A percentile compares a stretch with the other conserved stretches of the same genome.
Conservation (phyloP, 2,888 invertebrate genomes). For the Troides aeacus region DNA sequence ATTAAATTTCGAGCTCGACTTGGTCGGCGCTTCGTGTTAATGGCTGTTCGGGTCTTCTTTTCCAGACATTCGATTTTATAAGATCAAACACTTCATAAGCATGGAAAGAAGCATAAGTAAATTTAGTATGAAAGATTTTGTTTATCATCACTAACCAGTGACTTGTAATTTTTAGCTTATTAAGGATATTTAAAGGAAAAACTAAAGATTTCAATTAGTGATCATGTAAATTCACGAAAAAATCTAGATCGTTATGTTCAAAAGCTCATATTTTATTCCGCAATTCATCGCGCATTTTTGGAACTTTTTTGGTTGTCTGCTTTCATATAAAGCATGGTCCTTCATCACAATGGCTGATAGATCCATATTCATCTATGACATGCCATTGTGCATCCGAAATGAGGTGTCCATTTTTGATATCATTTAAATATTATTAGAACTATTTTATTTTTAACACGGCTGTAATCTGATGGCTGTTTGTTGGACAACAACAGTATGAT, state of each 20-base stretch:
- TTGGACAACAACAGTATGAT: too few relatives aligned
- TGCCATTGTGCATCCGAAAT: slow-evolving; percentile 10
- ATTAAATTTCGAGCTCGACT: slow-evolving; percentile 26
- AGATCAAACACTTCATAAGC: slow-evolving; percentile 17
- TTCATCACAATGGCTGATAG: slow-evolving; percentile 12
- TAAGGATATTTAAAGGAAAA: neutral
- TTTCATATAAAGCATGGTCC: slow-evolving; percentile 6
- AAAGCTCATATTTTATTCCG: neutral
- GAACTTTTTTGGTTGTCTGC: slow-evolving; percentile 1
- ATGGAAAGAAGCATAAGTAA: neutral
- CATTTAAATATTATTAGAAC: neutral
- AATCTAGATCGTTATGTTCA: neutral
- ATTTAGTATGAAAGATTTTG: neutral
- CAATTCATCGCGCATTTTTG: neutral
- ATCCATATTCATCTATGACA: slow-evolving; percentile 10
- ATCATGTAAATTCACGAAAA: slow-evolving; percentile 3
- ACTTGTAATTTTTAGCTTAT: neutral
- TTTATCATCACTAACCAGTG: neutral
- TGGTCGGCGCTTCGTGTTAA: slow-evolving; percentile 21
- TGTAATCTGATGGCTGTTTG: neutral
- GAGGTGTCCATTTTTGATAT: slow-evolving; percentile 9
- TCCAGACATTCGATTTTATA: slow-evolving; percentile 16
- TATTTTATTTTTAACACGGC: neutral
- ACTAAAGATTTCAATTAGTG: neutral
- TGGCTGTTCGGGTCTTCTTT: slow-evolving; percentile 15